Evolutionary conservation across 2,113 vertebrate genomes (phyloP), one percentile per base, ranked within the genome.

Genomic region (Anguilla rostrata): DNA sequence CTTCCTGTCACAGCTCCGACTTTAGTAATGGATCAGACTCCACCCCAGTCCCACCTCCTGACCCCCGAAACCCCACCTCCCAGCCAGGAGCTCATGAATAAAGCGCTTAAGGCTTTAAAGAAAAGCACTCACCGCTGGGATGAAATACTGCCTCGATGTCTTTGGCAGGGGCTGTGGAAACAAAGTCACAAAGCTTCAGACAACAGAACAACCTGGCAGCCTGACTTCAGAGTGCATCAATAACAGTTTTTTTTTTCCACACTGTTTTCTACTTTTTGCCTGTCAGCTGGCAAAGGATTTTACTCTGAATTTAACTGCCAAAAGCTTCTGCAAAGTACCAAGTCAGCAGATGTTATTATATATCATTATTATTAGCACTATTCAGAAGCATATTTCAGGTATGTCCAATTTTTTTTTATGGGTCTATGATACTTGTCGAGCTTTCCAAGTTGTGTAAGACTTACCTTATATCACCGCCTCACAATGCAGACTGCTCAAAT

Each of bases 141-240:
- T 92, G 90, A 83, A 95, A 93, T 0, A 71, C 92, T 0, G 91
- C 90, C 83, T 95, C 93, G 3, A 96, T 94, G 87, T 96, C 94
- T 90, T 96, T 96, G 14, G 95, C 94, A 0, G 95, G 95, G 82
- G 95, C 95, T 96, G 93, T 85, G 26, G 90, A 63, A 39, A 83
- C 7, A 91, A n/a, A 66, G 56, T 39, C 20, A 34, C 7, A 2
- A 39, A 83, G 56, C 22, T 26, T 56, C 26, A 18, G 87, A 53
- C 86, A 71, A 39, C 53, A 20, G 83, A 53, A 84, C 12, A 40
- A 49, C 16, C 49, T 53, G 11, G n/a, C 26, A 83, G n/a, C 26
- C 83, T 39, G 57, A 1, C 5, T 75, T 75, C n/a, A 75, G n/a
- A 2, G n/a, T 34, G 12, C 29, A 29, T 29, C n/a, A 75, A 75